Base-by-base conservation (phyloP, 1,140 invertebrate species). In the Helicorthomorpha holstii region DNA sequence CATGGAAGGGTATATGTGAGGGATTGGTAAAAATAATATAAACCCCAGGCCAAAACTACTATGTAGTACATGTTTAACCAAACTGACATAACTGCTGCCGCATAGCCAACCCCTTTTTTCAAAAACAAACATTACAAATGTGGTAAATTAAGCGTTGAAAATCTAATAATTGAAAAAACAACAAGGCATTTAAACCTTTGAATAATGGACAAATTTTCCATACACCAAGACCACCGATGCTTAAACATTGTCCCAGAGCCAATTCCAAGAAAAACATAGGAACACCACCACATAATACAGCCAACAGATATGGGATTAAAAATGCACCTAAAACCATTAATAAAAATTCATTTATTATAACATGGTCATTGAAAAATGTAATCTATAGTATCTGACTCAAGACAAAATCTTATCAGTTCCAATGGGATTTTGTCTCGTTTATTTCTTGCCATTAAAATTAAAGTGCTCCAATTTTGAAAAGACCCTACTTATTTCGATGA, bases 1-100 rank as follows among this genome's bases (percentile, higher is more conserved):
- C 95, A 98, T 1, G 93, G 93, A 7, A 98, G 78, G 67, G 90
- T 88, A 83, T 63, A 47, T n/a, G 63, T 57, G 50, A 94, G 78
- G 1, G 93, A 96, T 75, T 86, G 85, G 68, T 92, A 85, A 66
- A 97, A 87, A 64, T 98, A 98, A 67, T 93, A 96, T 55, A 97
- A 80, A 0, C 91, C 92, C 94, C 94, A 99, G 1, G 91, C 87
- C 50, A 98, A 73, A 53, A 98, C 93, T 1, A 99, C 91, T 60
- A 98, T 98, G 73, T 98, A 98, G 70, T 97, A 98, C 24, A 93
- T 81, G 65, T 98, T 98, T 74, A 98, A 85, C 94, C 94, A 98
- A 62, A 91, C 95, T 0, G 94, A 93, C 85, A 97, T 96, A 2
- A 98, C 89, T 1, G 90, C 90, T 0, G 94, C 91, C 2, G 92